A percentile compares a stretch with the other conserved stretches of the same genome.
Conservation (phyloP, 2,113 vertebrate genomes). For the Charina bottae region DNA sequence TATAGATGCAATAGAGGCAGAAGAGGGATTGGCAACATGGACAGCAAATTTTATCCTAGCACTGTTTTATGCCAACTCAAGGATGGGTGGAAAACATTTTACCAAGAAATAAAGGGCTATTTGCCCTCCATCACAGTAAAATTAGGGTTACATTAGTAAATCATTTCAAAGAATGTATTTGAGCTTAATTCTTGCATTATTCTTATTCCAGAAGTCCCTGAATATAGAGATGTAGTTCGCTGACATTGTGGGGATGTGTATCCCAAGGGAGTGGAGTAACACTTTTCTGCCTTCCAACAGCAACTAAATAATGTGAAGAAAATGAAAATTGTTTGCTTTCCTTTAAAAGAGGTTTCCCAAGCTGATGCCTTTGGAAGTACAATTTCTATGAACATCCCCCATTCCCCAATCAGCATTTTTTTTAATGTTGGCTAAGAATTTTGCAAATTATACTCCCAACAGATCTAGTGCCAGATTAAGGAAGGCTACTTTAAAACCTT, state of each 20-base stretch:
- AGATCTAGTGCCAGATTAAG: too few relatives aligned
- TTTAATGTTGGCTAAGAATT: too few relatives aligned
- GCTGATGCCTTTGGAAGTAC: too few relatives aligned
- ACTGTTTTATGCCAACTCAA: too few relatives aligned
- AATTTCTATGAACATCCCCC: too few relatives aligned
- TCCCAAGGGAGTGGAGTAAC: neutral
- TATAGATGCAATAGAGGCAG: too few relatives aligned
- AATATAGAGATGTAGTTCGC: neutral
- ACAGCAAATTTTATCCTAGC: too few relatives aligned
- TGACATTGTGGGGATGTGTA: neutral
- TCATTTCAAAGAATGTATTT: neutral
- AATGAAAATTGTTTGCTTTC: neutral
- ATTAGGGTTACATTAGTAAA: neutral
- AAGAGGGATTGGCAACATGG: too few relatives aligned
- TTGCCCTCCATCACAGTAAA: neutral
- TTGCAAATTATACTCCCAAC: too few relatives aligned
- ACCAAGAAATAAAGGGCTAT: too few relatives aligned
- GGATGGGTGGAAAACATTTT: neutral
- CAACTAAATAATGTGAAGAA: neutral
- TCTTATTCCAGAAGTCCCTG: neutral
- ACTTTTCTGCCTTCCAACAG: neutral
- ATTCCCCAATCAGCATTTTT: too few relatives aligned
- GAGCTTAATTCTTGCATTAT: neutral
- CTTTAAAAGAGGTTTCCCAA: neutral
- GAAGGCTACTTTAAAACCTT: neutral